Evolutionary conservation across 2,113 vertebrate genomes (phyloP).

Genomic region (Numida meleagris): DNA sequence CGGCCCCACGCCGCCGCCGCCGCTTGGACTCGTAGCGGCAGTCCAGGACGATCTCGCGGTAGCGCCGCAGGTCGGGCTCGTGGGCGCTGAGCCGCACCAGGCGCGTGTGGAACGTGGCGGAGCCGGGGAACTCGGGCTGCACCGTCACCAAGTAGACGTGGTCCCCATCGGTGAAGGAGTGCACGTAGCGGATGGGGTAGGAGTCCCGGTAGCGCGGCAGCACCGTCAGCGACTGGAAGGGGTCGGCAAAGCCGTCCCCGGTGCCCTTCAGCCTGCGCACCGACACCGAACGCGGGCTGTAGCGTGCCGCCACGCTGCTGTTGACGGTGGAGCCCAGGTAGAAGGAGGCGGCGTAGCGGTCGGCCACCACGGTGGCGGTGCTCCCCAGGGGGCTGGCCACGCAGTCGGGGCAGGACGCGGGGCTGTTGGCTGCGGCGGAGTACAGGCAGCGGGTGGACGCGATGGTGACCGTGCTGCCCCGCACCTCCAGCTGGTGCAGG

Average conservation of each 20-base stretch:
- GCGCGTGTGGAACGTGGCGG: conserved; percentile 79
- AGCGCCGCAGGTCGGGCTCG: conserved; percentile 80
- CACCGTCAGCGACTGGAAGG: conserved; percentile 85
- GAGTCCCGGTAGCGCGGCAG: conserved; percentile 76
- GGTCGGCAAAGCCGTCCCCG: conserved; percentile 82
- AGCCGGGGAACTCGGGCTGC: conserved; percentile 78
- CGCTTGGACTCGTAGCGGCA: conserved; percentile 89
- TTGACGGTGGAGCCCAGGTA: conserved; percentile 89
- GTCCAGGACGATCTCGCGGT: conserved; percentile 89
- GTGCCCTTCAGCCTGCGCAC: conserved; percentile 86
- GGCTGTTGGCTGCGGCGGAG: conserved; percentile 74
- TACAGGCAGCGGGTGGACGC: conserved; percentile 79
- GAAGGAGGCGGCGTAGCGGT: conserved; percentile 81
- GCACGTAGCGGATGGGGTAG: conserved; percentile 87
- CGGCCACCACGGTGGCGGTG: conserved; percentile 84
- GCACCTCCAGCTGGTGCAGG: conserved; percentile 78
- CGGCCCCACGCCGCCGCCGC: neutral
- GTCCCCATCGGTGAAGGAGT: conserved; percentile 83
- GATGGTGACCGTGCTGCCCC: neutral
- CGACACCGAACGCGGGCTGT: conserved; percentile 87
- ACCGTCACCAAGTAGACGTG: conserved; percentile 92
- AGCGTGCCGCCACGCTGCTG: conserved; percentile 77
- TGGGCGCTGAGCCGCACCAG: conserved; percentile 81
- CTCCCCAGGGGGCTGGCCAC: conserved; percentile 91
- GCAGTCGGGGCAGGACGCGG: conserved; percentile 86